phyloP scores from a whole-genome alignment of 2,888 invertebrate species.

The Eretmocerus hayati region DNA sequence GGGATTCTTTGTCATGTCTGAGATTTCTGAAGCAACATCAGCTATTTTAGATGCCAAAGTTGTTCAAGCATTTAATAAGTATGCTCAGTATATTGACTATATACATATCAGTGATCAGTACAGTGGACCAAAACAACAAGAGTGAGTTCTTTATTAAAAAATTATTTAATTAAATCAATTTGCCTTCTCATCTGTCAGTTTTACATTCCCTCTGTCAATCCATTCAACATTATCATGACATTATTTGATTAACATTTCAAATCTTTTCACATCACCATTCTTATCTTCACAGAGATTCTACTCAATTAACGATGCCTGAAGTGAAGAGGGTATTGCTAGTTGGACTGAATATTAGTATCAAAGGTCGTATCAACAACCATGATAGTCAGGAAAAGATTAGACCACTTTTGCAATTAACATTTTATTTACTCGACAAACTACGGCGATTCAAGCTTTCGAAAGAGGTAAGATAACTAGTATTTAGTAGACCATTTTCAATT shows the following conservation, averaged over 20 bases:
- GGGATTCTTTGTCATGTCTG: constrained; percentile 74
- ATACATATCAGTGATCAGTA: constrained; percentile 97
- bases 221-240: too few species aligned
- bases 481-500: background rate
- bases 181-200: background rate
- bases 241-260: background rate
- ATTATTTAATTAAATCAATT: constrained; percentile 1
- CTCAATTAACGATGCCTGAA: constrained; percentile 66
- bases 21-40: constrained; percentile 81
- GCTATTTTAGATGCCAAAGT: constrained; percentile 78
- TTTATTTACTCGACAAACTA: constrained; percentile 89
- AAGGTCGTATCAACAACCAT: constrained; percentile 60
- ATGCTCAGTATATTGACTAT: constrained; percentile 80
- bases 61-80: constrained; percentile 69
- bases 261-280: constrained; percentile 3
- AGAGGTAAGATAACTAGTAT: constrained; percentile 59
- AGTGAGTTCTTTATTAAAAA: constrained; percentile 56
- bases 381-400: constrained; percentile 67
- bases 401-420: constrained; percentile 79
- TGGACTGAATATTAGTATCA: constrained; percentile 66
- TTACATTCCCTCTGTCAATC: too few species aligned
- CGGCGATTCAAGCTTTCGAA: constrained; percentile 79
- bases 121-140: constrained; percentile 82
- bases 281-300: constrained; percentile 52
- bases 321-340: constrained; percentile 75